Percentiles rank a stretch among this genome's conserved stretches.
These are phyloP conservation scores for Myotis findleyi DNA, from an alignment of 2,797 vertebrate species.

Conservation along the genomic window DNA sequence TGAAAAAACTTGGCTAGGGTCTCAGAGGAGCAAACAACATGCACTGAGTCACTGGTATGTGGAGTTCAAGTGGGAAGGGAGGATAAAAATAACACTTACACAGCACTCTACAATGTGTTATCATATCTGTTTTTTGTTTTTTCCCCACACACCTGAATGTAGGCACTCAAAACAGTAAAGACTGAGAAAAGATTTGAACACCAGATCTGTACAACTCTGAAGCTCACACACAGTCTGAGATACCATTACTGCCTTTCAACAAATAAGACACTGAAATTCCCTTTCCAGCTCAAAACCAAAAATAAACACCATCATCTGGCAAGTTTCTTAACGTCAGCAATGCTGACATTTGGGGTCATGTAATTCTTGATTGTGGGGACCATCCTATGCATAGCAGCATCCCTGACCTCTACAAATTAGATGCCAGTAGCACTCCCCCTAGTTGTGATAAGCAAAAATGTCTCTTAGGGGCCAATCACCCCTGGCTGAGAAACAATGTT, in stretches of 20 bases:
- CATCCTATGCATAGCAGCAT: neutral
- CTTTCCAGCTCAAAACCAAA: constrained; percentile 45
- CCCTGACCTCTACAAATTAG: neutral
- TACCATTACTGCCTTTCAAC: neutral
- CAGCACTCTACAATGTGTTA: neutral
- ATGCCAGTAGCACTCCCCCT: neutral
- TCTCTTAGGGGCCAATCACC: neutral
- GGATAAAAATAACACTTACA: neutral
- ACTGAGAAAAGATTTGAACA: constrained; percentile 9
- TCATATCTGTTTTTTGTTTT: neutral
- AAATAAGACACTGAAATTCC: neutral
- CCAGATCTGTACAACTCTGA: neutral
- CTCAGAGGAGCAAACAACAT: neutral
- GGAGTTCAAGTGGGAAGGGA: neutral
- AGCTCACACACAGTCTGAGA: neutral
- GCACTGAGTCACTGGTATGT: neutral
- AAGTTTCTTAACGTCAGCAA: neutral
- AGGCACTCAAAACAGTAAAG: neutral
- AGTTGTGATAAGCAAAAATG: neutral
- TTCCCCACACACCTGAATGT: neutral
- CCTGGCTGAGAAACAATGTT: neutral
- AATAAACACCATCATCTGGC: neutral
- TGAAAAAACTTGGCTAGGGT: neutral
- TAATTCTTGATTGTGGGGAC: neutral
- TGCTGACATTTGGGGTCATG: neutral